Evolutionary conservation across 2,888 invertebrate species (phyloP), one percentile per base, ranked within the genome.

Genomic region (Pediacus dermestoides): DNA sequence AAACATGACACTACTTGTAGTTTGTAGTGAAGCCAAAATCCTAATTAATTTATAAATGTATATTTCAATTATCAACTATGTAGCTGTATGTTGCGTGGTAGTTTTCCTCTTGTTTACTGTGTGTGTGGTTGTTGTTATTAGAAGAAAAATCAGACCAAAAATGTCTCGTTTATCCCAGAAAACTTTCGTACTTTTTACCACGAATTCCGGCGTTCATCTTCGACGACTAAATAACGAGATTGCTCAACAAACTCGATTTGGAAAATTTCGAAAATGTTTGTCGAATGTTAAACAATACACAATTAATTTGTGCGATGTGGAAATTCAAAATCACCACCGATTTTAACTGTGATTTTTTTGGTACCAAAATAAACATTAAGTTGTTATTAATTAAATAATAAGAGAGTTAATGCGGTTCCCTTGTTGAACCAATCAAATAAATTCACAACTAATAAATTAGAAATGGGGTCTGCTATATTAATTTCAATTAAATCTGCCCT

Each of bases 341-440:
- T 28, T 28, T 11, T 28, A 28, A 28, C 25, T n/a, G 25, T 25
- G 9, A 25, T 25, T 25, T 6, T 25, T 7, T 10, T n/a, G n/a
- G n/a, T n/a, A n/a, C n/a, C n/a, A n/a, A n/a, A n/a, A n/a, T n/a
- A n/a, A n/a, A n/a, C n/a, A n/a, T n/a, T n/a, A n/a, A n/a, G n/a
- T n/a, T n/a, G n/a, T n/a, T n/a, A n/a, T n/a, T n/a, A n/a, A n/a
- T n/a, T n/a, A n/a, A n/a, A n/a, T n/a, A n/a, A n/a, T n/a, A n/a
- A n/a, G n/a, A n/a, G n/a, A n/a, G n/a, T n/a, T n/a, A n/a, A n/a
- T n/a, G n/a, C n/a, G n/a, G n/a, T n/a, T n/a, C n/a, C n/a, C n/a
- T n/a, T n/a, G n/a, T n/a, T n/a, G n/a, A n/a, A n/a, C n/a, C n/a
- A n/a, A n/a, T n/a, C n/a, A n/a, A n/a, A n/a, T n/a, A n/a, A n/a